These are phyloP conservation scores for Tragopan temminckii DNA, from an alignment of 2,797 vertebrate genomes.

Conservation along the genomic window DNA sequence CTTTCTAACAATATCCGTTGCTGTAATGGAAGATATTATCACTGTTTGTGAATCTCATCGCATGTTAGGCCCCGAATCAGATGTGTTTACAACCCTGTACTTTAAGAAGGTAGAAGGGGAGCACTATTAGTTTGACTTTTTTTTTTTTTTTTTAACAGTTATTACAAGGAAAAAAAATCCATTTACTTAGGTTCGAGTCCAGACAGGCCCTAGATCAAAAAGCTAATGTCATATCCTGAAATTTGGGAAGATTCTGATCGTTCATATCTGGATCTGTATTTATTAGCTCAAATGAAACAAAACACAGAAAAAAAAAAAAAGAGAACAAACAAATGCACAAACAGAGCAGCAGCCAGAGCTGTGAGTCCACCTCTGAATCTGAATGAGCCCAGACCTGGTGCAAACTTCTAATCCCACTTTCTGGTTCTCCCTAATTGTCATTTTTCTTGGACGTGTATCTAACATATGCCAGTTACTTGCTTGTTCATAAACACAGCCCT, in stretches of 20 bases:
- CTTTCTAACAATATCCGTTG: slow-evolving; percentile 59
- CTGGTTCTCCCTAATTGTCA: neutral
- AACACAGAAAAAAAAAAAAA: neutral
- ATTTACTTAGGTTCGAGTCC: neutral
- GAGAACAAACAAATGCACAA: slow-evolving; percentile 13
- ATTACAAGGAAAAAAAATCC: neutral
- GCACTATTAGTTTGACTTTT: rapidly evolving
- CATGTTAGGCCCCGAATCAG: neutral
- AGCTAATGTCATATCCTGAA: slow-evolving; percentile 26
- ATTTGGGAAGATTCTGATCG: neutral
- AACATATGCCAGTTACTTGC: slow-evolving; percentile 24
- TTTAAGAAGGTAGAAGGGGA: neutral
- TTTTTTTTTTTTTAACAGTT: neutral
- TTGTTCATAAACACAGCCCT: slow-evolving; percentile 14
- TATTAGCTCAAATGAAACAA: slow-evolving; percentile 32
- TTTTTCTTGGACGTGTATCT: neutral
- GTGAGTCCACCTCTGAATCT: neutral
- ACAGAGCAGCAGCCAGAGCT: neutral
- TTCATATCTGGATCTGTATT: neutral
- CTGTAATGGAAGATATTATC: slow-evolving; percentile 69
- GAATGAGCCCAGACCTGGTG: neutral
- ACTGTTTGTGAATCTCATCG: slow-evolving; percentile 27
- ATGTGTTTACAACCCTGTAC: neutral
- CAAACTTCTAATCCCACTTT: slow-evolving; percentile 1
- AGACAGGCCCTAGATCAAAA: neutral